Evolutionary conservation across 2,113 vertebrate genomes (phyloP), one percentile per base, ranked within the genome.

Genomic region (Cryptotis parvus): DNA sequence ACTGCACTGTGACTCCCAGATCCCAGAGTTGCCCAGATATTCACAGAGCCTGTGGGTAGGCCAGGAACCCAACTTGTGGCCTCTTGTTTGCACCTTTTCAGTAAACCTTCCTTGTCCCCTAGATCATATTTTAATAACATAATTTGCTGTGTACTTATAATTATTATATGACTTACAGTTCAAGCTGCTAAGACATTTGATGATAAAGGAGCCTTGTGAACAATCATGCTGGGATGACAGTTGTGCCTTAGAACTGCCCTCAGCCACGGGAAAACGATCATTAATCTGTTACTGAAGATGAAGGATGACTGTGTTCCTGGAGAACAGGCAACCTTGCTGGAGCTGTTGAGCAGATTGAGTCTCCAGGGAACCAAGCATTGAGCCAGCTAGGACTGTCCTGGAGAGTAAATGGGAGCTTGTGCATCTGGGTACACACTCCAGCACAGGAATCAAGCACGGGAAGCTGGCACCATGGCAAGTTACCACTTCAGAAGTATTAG

Each of bases 111-210:
- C 24, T 10, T 8, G 27, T 29, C 63, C 80, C 33, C 20, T 33
- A 58, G 43, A 27, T 74, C 63, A 41, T 83, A 39, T 91, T 90
- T n/a, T 68, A 61, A 65, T 70, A 24, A 27, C 37, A 14, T 49
- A 75, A n/a, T 85, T 76, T 75, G 29, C 26, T 77, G 1, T 63
- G 4, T 1, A 55, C 1, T 72, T 52, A 68, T 20, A 9, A 15
- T 79, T 33, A 82, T 65, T 39, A 15, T 84, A 80, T 39, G 45
- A 77, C 83, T 81, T 43, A 27, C 33, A 87, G 10, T 24, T 45
- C 20, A 37, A 4, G 4, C 5, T 70, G 68, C 33, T 9, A n/a
- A 9, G 55, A 9, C 22, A 77, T 68, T 63, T 80, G 61, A 84
- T 29, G 74, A 22, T n/a, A 73, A 61, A 77, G 55, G 22, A 10